These are phyloP conservation scores for Struthidea cinerea DNA, from an alignment of 2,113 vertebrate genomes.

Conservation along the genomic window DNA sequence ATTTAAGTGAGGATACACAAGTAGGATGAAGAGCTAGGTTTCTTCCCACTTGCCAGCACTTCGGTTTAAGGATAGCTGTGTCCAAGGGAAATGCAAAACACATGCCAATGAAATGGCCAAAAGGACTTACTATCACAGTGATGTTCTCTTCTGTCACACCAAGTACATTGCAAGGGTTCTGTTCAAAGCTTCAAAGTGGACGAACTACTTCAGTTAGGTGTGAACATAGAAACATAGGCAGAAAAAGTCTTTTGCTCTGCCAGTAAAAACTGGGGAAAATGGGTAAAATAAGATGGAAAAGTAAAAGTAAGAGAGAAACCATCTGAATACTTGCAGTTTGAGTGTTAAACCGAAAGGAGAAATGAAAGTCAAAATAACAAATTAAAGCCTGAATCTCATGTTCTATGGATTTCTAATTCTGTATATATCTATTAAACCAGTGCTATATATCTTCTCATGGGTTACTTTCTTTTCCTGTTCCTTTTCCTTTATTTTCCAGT, in stretches of 20 bases:
- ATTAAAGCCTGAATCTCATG: neutral
- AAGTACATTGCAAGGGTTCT: neutral
- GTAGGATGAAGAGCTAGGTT: neutral
- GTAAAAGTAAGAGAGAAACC: neutral
- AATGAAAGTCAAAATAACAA: conserved; percentile 20
- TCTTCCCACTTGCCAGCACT: neutral
- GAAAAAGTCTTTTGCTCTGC: neutral
- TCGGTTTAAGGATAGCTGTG: neutral
- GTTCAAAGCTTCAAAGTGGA: neutral
- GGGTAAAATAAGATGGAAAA: neutral
- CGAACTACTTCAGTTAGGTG: neutral
- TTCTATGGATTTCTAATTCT: conserved; percentile 42
- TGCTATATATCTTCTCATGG: conserved; percentile 26
- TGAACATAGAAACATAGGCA: neutral
- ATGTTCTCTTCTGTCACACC: neutral
- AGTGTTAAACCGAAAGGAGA: neutral
- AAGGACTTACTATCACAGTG: neutral
- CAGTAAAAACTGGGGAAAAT: neutral
- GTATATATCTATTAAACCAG: conserved; percentile 47
- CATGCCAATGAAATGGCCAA: neutral
- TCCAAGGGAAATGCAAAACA: neutral
- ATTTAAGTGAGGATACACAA: neutral
- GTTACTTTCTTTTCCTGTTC: conserved; percentile 7
- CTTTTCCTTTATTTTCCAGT: neutral
- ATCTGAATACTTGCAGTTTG: neutral